Conservation (phyloP, 2,888 invertebrate genomes). For the Empis stercorea region DNA sequence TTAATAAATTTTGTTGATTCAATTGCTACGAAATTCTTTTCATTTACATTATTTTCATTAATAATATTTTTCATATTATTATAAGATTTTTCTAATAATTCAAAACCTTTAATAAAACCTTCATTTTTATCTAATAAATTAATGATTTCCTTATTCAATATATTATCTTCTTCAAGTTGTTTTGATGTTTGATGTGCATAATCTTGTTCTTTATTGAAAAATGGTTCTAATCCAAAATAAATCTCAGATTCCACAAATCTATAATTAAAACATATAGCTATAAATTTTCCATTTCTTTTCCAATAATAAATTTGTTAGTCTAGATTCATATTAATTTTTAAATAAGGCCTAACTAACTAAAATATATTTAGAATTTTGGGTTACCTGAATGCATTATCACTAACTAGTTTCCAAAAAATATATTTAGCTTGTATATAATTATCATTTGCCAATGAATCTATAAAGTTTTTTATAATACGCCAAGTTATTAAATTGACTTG, state of each 20-base stretch:
- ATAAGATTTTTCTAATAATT: slow-evolving; percentile 11
- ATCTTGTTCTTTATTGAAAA: background rate
- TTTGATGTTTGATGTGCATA: background rate
- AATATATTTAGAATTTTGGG: background rate
- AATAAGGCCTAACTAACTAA: background rate
- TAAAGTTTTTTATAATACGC: slow-evolving; percentile 7
- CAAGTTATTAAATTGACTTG: slow-evolving; percentile 9
- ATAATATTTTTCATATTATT: slow-evolving; percentile 13
- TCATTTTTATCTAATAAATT: background rate
- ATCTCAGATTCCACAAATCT: slow-evolving; percentile 6
- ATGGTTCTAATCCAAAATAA: slow-evolving; percentile 7
- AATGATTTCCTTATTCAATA: background rate
- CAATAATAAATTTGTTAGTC: too few species aligned
- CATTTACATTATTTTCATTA: background rate
- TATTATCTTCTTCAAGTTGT: background rate
- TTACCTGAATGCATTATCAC: slow-evolving; percentile 11
- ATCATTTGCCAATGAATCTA: slow-evolving; percentile 4
- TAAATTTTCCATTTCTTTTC: too few species aligned
- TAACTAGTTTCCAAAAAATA: slow-evolving; percentile 12
- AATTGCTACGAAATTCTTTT: background rate
- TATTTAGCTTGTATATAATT: slow-evolving; percentile 6
- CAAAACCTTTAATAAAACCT: slow-evolving; percentile 6
- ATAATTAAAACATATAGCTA: too few species aligned
- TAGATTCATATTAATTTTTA: too few species aligned
- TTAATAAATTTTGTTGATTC: background rate